phyloP scores from a whole-genome alignment of 1,140 invertebrate species.

The Drosophila sproati region DNA sequence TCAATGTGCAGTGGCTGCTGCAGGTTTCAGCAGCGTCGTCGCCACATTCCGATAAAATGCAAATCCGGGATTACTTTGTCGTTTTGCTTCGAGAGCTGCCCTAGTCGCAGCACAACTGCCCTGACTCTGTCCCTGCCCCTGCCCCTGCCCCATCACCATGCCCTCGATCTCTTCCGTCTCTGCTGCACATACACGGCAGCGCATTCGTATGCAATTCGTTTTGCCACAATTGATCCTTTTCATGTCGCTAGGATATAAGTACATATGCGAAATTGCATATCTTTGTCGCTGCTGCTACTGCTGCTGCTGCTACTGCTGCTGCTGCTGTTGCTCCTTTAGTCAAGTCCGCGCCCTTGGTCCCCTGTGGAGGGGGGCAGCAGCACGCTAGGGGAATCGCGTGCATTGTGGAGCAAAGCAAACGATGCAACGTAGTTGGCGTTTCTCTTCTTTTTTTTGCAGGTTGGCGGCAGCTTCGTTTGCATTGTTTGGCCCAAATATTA shows the following conservation, averaged over 20 bases:
- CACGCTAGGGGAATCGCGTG: slow-evolving; percentile 27
- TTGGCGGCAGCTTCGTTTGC: slow-evolving; percentile 67
- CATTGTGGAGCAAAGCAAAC: slow-evolving; percentile 12
- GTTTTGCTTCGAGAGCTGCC: slow-evolving; percentile 79
- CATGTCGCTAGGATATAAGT: slow-evolving; percentile 83
- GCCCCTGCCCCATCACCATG: not conserved
- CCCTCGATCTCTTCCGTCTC: not conserved
- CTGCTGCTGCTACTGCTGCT: slow-evolving; percentile 52
- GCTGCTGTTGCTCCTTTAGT: slow-evolving; percentile 54
- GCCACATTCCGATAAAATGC: slow-evolving; percentile 82
- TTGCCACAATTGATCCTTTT: slow-evolving; percentile 83
- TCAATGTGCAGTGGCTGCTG: slow-evolving; percentile 25
- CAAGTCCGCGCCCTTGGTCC: slow-evolving; percentile 11
- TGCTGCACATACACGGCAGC: slow-evolving; percentile 51
- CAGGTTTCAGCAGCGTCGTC: slow-evolving; percentile 51
- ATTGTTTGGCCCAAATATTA: slow-evolving; percentile 83
- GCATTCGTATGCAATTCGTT: slow-evolving; percentile 83
- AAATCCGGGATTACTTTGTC: slow-evolving; percentile 82
- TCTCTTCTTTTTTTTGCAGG: slow-evolving; percentile 16
- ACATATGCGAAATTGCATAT: slow-evolving; percentile 83
- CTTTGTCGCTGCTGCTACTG: slow-evolving; percentile 67
- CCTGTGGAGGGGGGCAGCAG: not conserved
- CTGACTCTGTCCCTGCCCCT: not conserved
- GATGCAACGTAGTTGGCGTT: slow-evolving; percentile 20
- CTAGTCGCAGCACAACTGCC: slow-evolving; percentile 28